Base-by-base conservation (phyloP, 2,888 invertebrate species). In the Xestobium rufovillosum region DNA sequence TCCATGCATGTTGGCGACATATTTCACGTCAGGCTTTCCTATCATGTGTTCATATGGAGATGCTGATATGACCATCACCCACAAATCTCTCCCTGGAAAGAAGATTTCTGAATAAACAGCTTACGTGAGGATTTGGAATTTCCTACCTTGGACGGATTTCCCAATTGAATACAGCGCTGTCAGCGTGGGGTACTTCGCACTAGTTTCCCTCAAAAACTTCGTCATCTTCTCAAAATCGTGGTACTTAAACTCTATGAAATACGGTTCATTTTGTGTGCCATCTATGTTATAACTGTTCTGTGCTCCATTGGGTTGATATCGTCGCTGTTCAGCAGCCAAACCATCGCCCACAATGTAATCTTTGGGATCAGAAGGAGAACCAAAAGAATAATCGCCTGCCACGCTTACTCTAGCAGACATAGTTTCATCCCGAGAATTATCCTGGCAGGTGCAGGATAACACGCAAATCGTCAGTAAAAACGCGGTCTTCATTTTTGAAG, bases 21-120 rank as follows among this genome's bases (percentile, higher is more conserved):
- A 96, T 66, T 97, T 97, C 35, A 98, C 92, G 65, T 97, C 95
- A 2, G 98, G 97, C 61, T 95, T 89, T 34, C 90, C 90, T 49
- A 89, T 78, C 82, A 89, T 87, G 61, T 90, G 89, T 60, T 90
- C 87, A 61, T 87, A 88, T 0, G 90, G 89, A 1, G 88, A 88
- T 3, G 87, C 77, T 0, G 89, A 88, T 34, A 92, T 82, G 28
- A 91, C 91, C 80, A 94, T 80, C 43, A 94, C 94, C 94, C 92
- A 94, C 11, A 95, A 71, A 55, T 94, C 90, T 33, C 88, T 78
- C 38, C 89, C 89, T 87, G 59, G 3, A 54, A 52, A 29, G 30
- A 34, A 30, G 19, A 15, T 10, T n/a, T 31, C 9, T 11, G 15
- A 8, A 35, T 27, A 19, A 27, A 27, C 23, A 12, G 26, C 26